Evolutionary conservation across 2,888 invertebrate species (phyloP).

Genomic region (Baccha elongata): DNA sequence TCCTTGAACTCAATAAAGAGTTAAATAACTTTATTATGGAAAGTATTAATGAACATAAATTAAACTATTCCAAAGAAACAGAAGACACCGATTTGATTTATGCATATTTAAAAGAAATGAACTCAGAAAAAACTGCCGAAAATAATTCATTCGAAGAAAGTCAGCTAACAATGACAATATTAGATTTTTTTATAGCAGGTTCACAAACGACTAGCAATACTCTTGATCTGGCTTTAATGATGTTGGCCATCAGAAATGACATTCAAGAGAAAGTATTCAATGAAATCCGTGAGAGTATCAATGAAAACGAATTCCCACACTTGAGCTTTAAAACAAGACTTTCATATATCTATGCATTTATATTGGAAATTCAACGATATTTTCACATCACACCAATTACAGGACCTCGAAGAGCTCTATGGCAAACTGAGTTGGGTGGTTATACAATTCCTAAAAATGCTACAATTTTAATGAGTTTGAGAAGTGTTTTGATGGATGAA

Average conservation of each 20-base stretch:
- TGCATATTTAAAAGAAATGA: constrained; percentile 86
- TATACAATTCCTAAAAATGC: constrained; percentile 84
- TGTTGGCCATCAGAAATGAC: constrained; percentile 84
- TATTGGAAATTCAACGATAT: constrained; percentile 84
- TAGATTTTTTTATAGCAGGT: constrained; percentile 88
- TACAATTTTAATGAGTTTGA: constrained; percentile 83
- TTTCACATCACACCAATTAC: constrained; percentile 84
- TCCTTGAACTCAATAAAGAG: constrained; percentile 84
- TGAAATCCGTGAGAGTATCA: constrained; percentile 83
- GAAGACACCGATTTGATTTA: constrained; percentile 85
- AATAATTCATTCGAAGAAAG: constrained; percentile 83
- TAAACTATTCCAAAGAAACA: constrained; percentile 82
- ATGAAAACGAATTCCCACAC: constrained; percentile 75
- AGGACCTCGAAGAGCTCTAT: constrained; percentile 84
- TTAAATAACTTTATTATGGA: constrained; percentile 84
- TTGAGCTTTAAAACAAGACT: constrained; percentile 82
- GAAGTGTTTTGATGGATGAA: constrained; percentile 84
- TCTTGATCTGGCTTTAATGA: constrained; percentile 85
- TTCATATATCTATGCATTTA: constrained; percentile 84
- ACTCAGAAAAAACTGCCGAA: constrained; percentile 68
- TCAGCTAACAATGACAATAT: constrained; percentile 86
- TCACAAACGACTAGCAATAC: constrained; percentile 86
- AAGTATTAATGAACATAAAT: constrained; percentile 84
- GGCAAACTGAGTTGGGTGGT: constrained; percentile 83
- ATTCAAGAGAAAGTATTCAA: constrained; percentile 84